A percentile compares a stretch with the other conserved stretches of the same genome.
Evolutionary conservation across 1,140 invertebrate species (phyloP).

Genomic region (Vollenhovia emeryi): DNA sequence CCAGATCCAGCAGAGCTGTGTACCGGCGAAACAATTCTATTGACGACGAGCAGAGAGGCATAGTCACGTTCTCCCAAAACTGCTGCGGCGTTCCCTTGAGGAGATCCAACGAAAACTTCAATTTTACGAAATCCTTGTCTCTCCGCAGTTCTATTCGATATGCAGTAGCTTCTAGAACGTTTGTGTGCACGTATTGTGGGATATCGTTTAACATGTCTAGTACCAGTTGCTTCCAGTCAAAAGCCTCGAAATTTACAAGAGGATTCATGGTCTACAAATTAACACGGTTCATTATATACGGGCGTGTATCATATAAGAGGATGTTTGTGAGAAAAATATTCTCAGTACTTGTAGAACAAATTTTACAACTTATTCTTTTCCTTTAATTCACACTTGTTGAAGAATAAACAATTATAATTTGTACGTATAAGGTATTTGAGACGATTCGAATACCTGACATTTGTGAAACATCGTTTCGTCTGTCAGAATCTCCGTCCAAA

Average conservation of each 20-base stretch:
- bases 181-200: slow-evolving; percentile 65
- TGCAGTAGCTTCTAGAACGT: slow-evolving; percentile 52
- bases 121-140: slow-evolving; percentile 70
- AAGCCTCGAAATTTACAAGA: slow-evolving; percentile 63
- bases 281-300: background rate
- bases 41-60: slow-evolving; percentile 73
- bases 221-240: slow-evolving; percentile 69
- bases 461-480: slow-evolving; percentile 70
- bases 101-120: slow-evolving; percentile 78
- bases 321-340: background rate
- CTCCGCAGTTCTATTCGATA: slow-evolving; percentile 71
- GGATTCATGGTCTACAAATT: slow-evolving; percentile 78
- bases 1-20: slow-evolving; percentile 72
- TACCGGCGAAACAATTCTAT: slow-evolving; percentile 71
- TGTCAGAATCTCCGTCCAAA: slow-evolving; percentile 76
- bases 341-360: background rate
- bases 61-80: slow-evolving; percentile 76
- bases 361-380: background rate
- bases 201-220: slow-evolving; percentile 68
- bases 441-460: slow-evolving; percentile 73
- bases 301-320: background rate
- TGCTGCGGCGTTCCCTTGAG: slow-evolving; percentile 69
- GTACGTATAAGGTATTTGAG: background rate
- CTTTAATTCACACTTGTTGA: background rate
- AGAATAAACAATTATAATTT: background rate